Percentiles rank a stretch among this genome's conserved stretches.
Conservation (phyloP, 2,888 invertebrate species). For the Lasioglossum calceatum region DNA sequence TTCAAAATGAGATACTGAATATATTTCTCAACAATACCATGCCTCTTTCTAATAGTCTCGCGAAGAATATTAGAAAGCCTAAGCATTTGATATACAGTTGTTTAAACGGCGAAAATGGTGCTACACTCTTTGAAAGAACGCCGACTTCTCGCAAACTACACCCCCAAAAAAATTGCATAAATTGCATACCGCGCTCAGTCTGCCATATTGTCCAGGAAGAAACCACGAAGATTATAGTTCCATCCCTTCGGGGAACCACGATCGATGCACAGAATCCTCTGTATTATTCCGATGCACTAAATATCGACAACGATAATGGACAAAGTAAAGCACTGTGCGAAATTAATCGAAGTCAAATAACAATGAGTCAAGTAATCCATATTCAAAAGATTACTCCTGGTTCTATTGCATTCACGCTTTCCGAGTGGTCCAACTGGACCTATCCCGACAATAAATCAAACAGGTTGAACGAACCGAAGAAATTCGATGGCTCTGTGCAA, state of each 20-base stretch:
- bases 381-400: slow-evolving; percentile 15
- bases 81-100: neutral
- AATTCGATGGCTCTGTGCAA: neutral
- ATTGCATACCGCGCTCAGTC: neutral
- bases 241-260: neutral
- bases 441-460: slow-evolving; percentile 39
- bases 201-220: neutral
- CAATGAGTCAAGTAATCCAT: neutral
- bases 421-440: slow-evolving; percentile 79
- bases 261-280: neutral
- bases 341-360: neutral
- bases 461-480: neutral
- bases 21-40: slow-evolving; percentile 1
- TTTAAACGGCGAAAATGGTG: neutral
- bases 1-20: slow-evolving; percentile 20
- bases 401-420: slow-evolving; percentile 33
- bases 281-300: neutral
- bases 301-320: neutral
- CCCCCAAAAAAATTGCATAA: neutral
- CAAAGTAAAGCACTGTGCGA: neutral
- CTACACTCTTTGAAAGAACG: neutral
- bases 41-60: slow-evolving; percentile 2
- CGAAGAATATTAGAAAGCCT: neutral
- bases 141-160: neutral
- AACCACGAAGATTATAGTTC: neutral